A percentile compares a stretch with the other conserved stretches of the same genome.
These are phyloP conservation scores for Sphaerophoria rueppellii DNA, from an alignment of 2,888 invertebrate genomes.

Conservation along the genomic window DNA sequence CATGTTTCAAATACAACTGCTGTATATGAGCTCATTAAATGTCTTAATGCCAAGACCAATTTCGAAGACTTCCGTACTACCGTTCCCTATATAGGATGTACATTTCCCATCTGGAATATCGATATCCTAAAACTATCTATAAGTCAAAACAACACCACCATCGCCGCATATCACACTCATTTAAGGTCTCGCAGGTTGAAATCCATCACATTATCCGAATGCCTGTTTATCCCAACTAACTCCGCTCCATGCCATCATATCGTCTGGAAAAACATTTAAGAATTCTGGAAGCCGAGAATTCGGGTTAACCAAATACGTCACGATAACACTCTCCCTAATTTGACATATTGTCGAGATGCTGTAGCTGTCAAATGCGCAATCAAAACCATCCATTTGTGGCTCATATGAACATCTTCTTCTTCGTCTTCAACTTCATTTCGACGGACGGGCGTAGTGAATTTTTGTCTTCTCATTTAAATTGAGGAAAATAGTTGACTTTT, in stretches of 20 bases:
- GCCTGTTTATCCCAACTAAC: constrained; percentile 1
- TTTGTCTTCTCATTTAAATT: constrained; percentile 50
- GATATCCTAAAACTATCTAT: constrained; percentile 49
- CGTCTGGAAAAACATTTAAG: constrained; percentile 65
- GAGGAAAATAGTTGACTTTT: constrained; percentile 71
- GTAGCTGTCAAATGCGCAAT: constrained; percentile 68
- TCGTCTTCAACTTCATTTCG: constrained; percentile 10
- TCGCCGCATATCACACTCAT: constrained; percentile 43
- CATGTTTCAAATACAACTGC: constrained; percentile 23
- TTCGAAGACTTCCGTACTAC: constrained; percentile 45
- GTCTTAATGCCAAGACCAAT: constrained; percentile 1
- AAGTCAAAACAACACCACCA: constrained; percentile 36
- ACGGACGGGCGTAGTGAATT: constrained; percentile 20
- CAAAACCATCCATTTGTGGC: constrained; percentile 70
- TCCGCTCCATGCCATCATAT: background rate
- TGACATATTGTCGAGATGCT: constrained; percentile 73
- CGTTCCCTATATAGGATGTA: background rate
- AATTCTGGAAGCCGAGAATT: constrained; percentile 29
- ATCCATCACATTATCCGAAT: constrained; percentile 30
- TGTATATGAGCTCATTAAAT: constrained; percentile 7
- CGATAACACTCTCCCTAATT: constrained; percentile 70
- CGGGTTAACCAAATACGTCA: constrained; percentile 73
- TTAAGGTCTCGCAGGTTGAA: constrained; percentile 66
- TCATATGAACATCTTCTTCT: constrained; percentile 15
- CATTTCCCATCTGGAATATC: constrained; percentile 71